Evolutionary conservation across 53 echinoderm and acorn worm genomes (phyloP), one percentile per base, ranked within the genome.

Genomic region (Holothuria leucospilota): DNA sequence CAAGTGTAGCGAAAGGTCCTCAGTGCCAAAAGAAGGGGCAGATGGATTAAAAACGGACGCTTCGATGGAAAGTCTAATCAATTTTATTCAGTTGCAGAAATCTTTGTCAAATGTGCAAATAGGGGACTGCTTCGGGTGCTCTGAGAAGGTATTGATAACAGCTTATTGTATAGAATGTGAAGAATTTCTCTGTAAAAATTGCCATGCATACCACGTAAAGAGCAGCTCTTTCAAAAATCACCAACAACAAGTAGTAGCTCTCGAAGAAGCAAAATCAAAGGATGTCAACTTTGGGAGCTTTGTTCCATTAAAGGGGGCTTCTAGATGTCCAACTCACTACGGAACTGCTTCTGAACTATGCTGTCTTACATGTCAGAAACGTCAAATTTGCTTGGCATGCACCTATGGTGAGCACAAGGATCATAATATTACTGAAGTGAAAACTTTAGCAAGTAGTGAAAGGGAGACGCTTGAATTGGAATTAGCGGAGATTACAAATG

Each of bases 91-190:
- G 12, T 15, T 30, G 39, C 29, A 70, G 39, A 27, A 70, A 15
- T 13, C 34, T 20, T 30, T 29, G 7, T 20, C 15, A 70, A 12
- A 29, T 2, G 39, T 8, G 0, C 29, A 29, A 14, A 8, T 29
- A 30, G 20, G 20, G 39, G 18, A 77, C n/a, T 77, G 77, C 25
- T 21, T 26, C 8, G 42, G 77, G 6, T 77, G 77, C 25, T 24
- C 20, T 3, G 21, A 21, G 0, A 27, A 53, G 6, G 18, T 13
- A 16, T 2, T 0, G 7, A n/a, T 46, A n/a, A 16, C 51, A 21
- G 49, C 77, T 2, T 77, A 77, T 25, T 77, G 77, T 49, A 51
- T 77, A 24, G n/a, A 77, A 27, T 77, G 77, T 77, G 42, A 49
- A 7, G 23, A 52, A 8, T 77, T 77, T 27, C 23, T 77, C 8